Base-by-base conservation (phyloP, 2,888 invertebrate genomes). In the Mactromeris polynyma region DNA sequence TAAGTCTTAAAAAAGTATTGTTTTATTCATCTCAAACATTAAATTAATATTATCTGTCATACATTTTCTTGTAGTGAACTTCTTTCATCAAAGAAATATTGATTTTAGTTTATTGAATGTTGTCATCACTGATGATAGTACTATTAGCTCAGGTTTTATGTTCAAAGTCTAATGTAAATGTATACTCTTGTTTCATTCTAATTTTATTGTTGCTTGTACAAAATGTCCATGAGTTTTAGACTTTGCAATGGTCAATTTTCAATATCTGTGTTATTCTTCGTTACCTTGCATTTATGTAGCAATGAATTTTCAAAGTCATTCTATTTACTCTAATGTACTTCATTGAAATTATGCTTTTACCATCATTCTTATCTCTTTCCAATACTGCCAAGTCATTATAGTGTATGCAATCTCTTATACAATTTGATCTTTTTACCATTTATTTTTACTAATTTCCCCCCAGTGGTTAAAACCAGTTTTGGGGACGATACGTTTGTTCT, bases 81-180 rank as follows among this genome's bases (percentile, higher is more conserved):
- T 64, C 11, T n/a, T 26, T 64, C 58, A 21, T 58, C n/a, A 9
- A 11, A 26, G 11, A n/a, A n/a, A n/a, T 64, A 64, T 64, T 46
- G 17, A 46, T 46, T 46, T 4, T 26, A 26, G 26, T 26, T 26
- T 26, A 2, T 64, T 64, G 58, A 26, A 26, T 26, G 26, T 64
- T 64, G 9, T 64, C 11, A 4, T n/a, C 58, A 26, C 26, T 58
- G n/a, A 26, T 64, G n/a, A 26, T n/a, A 26, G 26, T 26, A 51
- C 51, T 17, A 26, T 64, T 26, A 64, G 58, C 58, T 64, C 58
- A 64, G 58, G 58, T 64, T 64, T 64, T 64, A 64, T 64, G 58
- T 64, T 64, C 26, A 26, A 64, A 7, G 58, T 6, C n/a, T 46
- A 46, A 9, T 46, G 6, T 64, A 21, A 64, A 26, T 64, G 26